These are phyloP conservation scores for Nylanderia fulva DNA, from an alignment of 1,140 invertebrate species.

Conservation along the genomic window DNA sequence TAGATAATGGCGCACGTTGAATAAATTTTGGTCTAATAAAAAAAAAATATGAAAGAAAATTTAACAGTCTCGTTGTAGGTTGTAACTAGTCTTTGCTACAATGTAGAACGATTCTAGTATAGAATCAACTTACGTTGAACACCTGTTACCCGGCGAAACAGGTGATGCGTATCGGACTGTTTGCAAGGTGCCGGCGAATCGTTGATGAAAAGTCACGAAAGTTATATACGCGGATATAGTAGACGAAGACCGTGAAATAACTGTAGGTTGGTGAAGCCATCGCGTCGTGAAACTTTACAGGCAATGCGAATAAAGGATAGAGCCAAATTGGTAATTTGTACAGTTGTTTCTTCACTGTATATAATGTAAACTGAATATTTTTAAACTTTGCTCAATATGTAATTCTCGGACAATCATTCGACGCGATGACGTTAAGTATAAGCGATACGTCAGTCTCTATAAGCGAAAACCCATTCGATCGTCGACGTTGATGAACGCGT, in stretches of 20 bases:
- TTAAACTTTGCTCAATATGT: not conserved
- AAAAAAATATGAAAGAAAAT: not conserved
- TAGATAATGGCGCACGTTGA: not conserved
- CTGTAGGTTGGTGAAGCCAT: not conserved
- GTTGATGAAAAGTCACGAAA: constrained; percentile 3
- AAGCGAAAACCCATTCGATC: constrained; percentile 56
- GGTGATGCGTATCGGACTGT: constrained; percentile 35
- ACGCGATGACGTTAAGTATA: constrained; percentile 51
- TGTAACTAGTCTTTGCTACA: not conserved
- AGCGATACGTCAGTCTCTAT: constrained; percentile 50
- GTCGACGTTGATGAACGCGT: constrained; percentile 59
- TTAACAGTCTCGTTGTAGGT: not conserved
- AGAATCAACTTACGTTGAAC: constrained; percentile 48
- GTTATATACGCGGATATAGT: not conserved
- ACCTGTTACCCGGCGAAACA: constrained; percentile 36
- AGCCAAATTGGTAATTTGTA: constrained; percentile 20
- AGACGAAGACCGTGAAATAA: not conserved
- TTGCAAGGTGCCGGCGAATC: constrained; percentile 18
- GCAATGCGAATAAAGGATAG: not conserved
- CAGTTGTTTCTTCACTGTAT: not conserved
- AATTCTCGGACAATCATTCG: constrained; percentile 48
- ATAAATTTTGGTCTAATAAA: not conserved
- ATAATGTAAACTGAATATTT: constrained; percentile 16
- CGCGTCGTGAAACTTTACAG: not conserved
- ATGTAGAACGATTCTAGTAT: constrained; percentile 35